Conservation (phyloP, 1,140 invertebrate species). For the Tetramorium simillimum region DNA sequence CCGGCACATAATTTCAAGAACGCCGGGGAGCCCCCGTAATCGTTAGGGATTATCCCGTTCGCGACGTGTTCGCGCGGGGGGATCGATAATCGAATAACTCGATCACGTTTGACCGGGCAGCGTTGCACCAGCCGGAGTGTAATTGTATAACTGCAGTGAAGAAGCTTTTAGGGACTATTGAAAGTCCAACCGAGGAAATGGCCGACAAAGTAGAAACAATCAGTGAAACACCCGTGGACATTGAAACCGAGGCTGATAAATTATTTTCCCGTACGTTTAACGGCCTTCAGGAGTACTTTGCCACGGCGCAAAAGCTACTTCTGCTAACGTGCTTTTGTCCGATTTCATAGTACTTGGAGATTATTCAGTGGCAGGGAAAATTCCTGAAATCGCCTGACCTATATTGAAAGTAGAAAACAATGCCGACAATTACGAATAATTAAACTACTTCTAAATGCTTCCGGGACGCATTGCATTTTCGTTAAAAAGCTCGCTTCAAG, state of each 20-base stretch:
- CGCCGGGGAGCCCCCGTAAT: neutral
- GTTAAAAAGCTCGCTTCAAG: neutral
- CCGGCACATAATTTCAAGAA: conserved; percentile 38
- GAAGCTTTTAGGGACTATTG: neutral
- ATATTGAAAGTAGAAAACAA: conserved; percentile 29
- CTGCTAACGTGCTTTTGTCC: neutral
- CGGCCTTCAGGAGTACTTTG: neutral
- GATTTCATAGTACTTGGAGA: conserved; percentile 29
- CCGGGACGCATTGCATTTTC: neutral
- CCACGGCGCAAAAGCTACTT: conserved; percentile 9
- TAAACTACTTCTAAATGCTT: conserved; percentile 30
- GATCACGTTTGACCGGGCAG: conserved; percentile 2
- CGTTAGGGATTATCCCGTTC: neutral
- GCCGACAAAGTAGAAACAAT: conserved; percentile 14
- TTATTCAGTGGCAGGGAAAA: conserved; percentile 33
- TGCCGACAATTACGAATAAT: conserved; percentile 43
- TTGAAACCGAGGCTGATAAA: neutral
- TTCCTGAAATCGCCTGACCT: conserved; percentile 12
- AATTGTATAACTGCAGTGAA: conserved; percentile 8
- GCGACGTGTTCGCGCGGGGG: neutral
- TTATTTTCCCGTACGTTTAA: conserved; percentile 2
- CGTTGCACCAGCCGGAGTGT: neutral
- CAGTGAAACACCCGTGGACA: neutral
- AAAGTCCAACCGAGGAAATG: neutral
- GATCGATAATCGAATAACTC: conserved; percentile 10